These are phyloP conservation scores for Cyrtodaria siliqua DNA, from an alignment of 2,888 invertebrate species.

Conservation along the genomic window DNA sequence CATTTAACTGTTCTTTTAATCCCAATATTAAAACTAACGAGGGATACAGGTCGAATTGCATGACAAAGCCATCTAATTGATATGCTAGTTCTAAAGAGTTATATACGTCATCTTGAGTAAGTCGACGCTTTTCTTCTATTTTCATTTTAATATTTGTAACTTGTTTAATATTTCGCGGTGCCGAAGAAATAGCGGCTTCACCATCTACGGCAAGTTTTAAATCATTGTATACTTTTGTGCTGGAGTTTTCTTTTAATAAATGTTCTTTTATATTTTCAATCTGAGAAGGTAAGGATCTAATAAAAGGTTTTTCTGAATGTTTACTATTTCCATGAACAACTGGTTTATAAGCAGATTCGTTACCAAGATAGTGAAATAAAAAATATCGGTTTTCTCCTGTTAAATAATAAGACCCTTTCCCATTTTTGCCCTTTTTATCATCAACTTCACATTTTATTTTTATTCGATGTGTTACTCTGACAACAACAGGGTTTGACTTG, in stretches of 20 bases:
- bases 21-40: constrained; percentile 24
- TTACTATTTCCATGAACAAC: constrained; percentile 19
- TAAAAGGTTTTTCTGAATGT: constrained; percentile 1
- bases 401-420: constrained; percentile 13
- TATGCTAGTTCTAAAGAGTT: constrained; percentile 27
- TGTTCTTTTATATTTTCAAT: constrained; percentile 15
- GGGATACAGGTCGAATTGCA: constrained; percentile 31
- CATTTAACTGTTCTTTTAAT: constrained; percentile 12
- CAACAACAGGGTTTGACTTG: background rate
- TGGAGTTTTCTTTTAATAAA: constrained; percentile 5
- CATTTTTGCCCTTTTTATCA: background rate
- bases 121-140: constrained; percentile 8
- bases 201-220: constrained; percentile 15
- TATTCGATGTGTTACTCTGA: constrained; percentile 1
- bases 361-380: constrained; percentile 24
- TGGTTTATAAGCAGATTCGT: constrained; percentile 19
- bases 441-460: background rate
- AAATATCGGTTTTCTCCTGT: constrained; percentile 16
- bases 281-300: constrained; percentile 14
- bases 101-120: constrained; percentile 31
- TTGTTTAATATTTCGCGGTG: constrained; percentile 25
- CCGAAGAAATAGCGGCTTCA: constrained; percentile 6
- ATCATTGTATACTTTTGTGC: constrained; percentile 17
- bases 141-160: constrained; percentile 5
- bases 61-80: constrained; percentile 34